Percentiles rank a stretch among this genome's conserved stretches.
Conservation (phyloP, 2,113 vertebrate species). For the Penelope pileata region DNA sequence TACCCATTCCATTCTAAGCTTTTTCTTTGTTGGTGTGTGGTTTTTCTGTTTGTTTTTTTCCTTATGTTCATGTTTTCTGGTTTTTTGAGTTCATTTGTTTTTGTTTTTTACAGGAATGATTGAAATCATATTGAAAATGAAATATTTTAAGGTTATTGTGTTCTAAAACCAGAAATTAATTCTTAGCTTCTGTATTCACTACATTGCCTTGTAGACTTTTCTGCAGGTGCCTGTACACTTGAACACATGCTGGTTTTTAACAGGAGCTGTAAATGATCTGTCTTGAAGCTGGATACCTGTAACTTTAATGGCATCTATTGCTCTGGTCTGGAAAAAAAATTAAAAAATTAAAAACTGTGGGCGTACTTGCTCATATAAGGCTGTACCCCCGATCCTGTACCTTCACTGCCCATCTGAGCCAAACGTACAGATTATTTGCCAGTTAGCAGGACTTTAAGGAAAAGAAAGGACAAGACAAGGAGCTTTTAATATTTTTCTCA, state of each 20-base stretch:
- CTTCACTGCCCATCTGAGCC: not conserved
- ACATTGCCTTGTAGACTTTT: not conserved
- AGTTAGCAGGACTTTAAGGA: not conserved
- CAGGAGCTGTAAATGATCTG: not conserved
- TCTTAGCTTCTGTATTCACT: conserved; percentile 4
- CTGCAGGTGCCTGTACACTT: conserved; percentile 42
- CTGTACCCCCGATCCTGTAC: not conserved
- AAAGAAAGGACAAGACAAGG: not conserved
- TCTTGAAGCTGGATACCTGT: conserved; percentile 22
- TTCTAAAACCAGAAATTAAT: not conserved
- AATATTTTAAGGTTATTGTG: not conserved
- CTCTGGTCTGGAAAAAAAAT: not conserved
- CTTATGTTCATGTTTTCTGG: conserved; percentile 52
- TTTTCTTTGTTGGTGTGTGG: not conserved
- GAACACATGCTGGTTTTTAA: conserved; percentile 59
- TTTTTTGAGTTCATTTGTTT: not conserved
- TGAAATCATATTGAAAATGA: conserved; percentile 20
- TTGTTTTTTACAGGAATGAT: conserved; percentile 7
- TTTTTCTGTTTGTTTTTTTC: conserved; percentile 6
- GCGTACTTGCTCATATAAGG: not conserved
- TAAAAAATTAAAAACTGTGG: not conserved
- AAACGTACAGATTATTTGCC: not conserved
- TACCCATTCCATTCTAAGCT: not conserved
- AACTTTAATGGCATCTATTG: not conserved
- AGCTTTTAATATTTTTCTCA: not conserved